Evolutionary conservation across 92 coral and sea anemone species (phyloP).

Genomic region (Anthopleura xanthogrammica): DNA sequence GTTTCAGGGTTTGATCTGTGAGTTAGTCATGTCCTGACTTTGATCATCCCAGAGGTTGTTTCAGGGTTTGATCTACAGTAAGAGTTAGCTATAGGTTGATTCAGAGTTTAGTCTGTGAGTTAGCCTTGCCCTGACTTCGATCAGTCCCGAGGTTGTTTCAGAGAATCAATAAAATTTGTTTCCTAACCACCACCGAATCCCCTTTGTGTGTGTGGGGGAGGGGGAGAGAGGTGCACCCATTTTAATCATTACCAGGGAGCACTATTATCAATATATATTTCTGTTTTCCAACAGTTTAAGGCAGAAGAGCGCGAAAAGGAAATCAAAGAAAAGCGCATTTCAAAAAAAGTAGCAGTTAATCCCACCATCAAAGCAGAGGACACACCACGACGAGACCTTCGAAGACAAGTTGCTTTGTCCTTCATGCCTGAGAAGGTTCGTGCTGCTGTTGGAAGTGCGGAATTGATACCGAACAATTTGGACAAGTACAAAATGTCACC

Average conservation of each 20-base stretch:
- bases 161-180: not conserved
- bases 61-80: no score
- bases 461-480: slow-evolving; percentile 52
- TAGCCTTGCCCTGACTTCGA: no score
- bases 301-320: slow-evolving; percentile 50
- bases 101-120: no score
- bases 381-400: slow-evolving; percentile 40
- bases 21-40: no score
- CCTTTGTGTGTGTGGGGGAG: not conserved
- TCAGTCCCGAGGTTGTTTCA: no score
- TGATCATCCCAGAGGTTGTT: no score
- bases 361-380: not conserved
- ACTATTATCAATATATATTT: not conserved
- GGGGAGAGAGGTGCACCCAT: no score
- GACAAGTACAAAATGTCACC: slow-evolving; percentile 19
- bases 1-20: no score
- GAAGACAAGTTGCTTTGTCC: slow-evolving; percentile 44
- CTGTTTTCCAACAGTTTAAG: slow-evolving; percentile 24
- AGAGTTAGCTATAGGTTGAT: no score
- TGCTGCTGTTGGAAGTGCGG: slow-evolving; percentile 66
- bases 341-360: not conserved
- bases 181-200: not conserved
- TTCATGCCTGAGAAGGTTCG: slow-evolving; percentile 86
- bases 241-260: not conserved
- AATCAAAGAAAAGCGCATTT: slow-evolving; percentile 23